phyloP scores from a whole-genome alignment of 2,113 vertebrate species.

The Aegithalos caudatus region DNA sequence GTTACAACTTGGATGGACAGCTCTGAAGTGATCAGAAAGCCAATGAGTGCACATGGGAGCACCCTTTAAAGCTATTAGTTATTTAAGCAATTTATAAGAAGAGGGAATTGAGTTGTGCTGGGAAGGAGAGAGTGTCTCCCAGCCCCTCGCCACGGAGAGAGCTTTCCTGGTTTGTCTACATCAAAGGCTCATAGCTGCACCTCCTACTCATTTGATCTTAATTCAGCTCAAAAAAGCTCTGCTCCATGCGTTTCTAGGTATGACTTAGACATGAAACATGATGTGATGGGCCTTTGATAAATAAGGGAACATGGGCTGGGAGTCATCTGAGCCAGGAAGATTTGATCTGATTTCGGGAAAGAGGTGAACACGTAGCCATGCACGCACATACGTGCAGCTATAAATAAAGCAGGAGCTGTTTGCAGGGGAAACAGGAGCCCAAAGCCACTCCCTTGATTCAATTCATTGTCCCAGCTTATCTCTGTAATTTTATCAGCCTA shows the following conservation, averaged over 20 bases:
- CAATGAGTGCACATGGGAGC: not conserved
- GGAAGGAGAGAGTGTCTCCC: not conserved
- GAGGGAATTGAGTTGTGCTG: not conserved
- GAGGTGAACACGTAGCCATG: not conserved
- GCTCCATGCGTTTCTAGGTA: not conserved
- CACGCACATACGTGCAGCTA: not conserved
- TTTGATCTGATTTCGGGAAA: not conserved
- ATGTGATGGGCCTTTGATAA: not conserved
- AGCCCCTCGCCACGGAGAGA: not conserved
- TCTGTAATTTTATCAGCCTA: conserved; percentile 29
- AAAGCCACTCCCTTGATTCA: conserved; percentile 23
- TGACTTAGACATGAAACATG: not conserved
- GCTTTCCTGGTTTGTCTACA: conserved; percentile 23
- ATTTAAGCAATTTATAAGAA: not conserved
- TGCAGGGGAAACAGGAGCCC: not conserved
- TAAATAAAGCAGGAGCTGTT: conserved; percentile 34
- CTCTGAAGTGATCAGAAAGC: not conserved
- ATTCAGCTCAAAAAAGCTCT: conserved; percentile 15
- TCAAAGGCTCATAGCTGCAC: not conserved
- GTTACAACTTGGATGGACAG: not conserved
- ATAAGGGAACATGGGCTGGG: not conserved
- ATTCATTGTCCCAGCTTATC: conserved; percentile 6
- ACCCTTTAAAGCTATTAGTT: not conserved
- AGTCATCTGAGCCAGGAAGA: not conserved
- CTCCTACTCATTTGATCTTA: conserved; percentile 47